phyloP scores from a whole-genome alignment of 1,140 invertebrate genomes.

The Saccostrea cuccullata region DNA sequence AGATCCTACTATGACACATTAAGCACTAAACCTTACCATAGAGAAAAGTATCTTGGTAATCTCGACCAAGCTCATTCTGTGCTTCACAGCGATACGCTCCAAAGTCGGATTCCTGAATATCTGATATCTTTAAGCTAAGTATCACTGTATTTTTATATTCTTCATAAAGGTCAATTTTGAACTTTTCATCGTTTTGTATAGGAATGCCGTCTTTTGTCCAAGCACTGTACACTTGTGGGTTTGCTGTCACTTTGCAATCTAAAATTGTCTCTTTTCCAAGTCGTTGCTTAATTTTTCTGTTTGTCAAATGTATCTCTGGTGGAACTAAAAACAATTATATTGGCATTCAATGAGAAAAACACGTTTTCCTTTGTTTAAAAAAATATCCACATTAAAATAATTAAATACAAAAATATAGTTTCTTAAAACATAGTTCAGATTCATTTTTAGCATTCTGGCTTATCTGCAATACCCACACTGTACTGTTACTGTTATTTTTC shows the following conservation, averaged over 20 bases:
- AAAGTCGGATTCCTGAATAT: slow-evolving; percentile 87
- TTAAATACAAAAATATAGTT: too few species aligned
- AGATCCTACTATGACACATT: too few species aligned
- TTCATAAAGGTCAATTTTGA: slow-evolving; percentile 87
- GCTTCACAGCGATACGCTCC: slow-evolving; percentile 94
- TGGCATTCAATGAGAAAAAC: neutral
- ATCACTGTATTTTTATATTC: slow-evolving; percentile 87
- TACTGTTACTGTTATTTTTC: slow-evolving; percentile 71
- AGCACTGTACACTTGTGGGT: slow-evolving; percentile 89
- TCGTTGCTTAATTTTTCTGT: slow-evolving; percentile 68
- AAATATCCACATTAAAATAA: too few species aligned
- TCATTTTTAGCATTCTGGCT: too few species aligned
- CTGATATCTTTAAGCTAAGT: slow-evolving; percentile 89
- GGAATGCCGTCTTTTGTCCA: slow-evolving; percentile 88
- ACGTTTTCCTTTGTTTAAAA: too few species aligned
- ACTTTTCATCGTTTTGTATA: slow-evolving; percentile 81
- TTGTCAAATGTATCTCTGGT: slow-evolving; percentile 73
- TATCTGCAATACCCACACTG: slow-evolving; percentile 70
- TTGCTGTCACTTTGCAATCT: slow-evolving; percentile 93
- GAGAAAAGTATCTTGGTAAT: slow-evolving; percentile 90
- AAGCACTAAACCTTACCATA: slow-evolving; percentile 83
- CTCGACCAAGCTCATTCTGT: slow-evolving; percentile 91
- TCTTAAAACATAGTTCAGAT: too few species aligned
- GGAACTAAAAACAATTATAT: slow-evolving; percentile 65
- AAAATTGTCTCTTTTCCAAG: slow-evolving; percentile 81